Evolutionary conservation across 2,797 vertebrate species (phyloP).

Genomic region (Eutrigla gurnardus): DNA sequence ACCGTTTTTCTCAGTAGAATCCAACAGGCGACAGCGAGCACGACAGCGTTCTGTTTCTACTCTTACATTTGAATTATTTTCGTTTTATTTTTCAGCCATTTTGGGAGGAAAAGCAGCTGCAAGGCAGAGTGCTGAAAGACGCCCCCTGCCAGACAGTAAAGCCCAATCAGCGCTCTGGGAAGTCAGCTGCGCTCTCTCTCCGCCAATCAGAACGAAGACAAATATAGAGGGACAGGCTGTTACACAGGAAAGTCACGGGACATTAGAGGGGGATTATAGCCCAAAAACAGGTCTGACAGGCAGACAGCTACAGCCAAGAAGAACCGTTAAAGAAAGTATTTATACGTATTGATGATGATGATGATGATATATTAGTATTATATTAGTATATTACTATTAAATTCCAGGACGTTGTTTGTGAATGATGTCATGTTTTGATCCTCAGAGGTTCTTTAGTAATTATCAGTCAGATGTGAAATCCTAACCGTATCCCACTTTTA

Average conservation of each 20-base stretch:
- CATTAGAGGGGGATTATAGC: fast-evolving
- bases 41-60: fast-evolving
- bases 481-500: too few species aligned
- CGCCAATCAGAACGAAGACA: slow-evolving; percentile 18
- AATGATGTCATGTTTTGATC: too few species aligned
- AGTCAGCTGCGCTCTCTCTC: not conserved
- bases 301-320: too few species aligned
- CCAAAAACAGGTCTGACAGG: slow-evolving; percentile 1
- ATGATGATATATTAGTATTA: too few species aligned
- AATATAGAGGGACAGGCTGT: too few species aligned
- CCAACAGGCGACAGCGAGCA: not conserved
- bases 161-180: slow-evolving; percentile 25
- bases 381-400: too few species aligned
- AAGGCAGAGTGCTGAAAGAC: not conserved
- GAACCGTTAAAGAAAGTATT: too few species aligned
- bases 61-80: not conserved
- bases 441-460: too few species aligned
- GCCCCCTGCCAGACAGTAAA: slow-evolving; percentile 14
- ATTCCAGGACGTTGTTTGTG: too few species aligned
- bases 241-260: too few species aligned
- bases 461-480: too few species aligned
- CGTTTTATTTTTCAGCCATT: slow-evolving; percentile 27
- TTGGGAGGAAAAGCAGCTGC: not conserved
- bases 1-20: not conserved
- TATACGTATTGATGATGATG: too few species aligned